These are phyloP conservation scores for Drosophila leonis DNA, from an alignment of 2,888 invertebrate species.

Conservation along the genomic window DNA sequence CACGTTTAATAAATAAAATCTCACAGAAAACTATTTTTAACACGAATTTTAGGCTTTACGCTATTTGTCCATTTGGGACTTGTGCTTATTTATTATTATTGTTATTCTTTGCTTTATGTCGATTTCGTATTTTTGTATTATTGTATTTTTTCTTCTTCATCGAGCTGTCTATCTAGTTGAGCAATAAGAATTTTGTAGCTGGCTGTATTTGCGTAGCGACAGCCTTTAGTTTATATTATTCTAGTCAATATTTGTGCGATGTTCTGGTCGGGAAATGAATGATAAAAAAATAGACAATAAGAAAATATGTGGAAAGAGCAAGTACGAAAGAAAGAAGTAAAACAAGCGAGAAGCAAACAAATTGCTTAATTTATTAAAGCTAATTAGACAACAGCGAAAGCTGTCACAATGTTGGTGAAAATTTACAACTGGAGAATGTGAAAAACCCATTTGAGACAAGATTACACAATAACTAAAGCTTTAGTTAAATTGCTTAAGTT, in stretches of 20 bases:
- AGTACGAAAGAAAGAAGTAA: conserved; percentile 21
- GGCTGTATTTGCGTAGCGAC: conserved; percentile 29
- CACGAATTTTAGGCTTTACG: conserved; percentile 32
- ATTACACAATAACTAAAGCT: background rate
- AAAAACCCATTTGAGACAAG: background rate
- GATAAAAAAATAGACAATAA: conserved; percentile 2
- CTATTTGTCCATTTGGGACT: conserved; percentile 43
- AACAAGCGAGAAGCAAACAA: conserved; percentile 44
- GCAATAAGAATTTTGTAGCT: conserved; percentile 18
- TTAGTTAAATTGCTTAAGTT: too few relatives aligned
- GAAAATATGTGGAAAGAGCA: conserved; percentile 11
- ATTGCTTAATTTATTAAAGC: conserved; percentile 51
- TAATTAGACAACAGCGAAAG: conserved; percentile 52
- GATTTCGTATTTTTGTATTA: conserved; percentile 3
- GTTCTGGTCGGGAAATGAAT: conserved; percentile 33
- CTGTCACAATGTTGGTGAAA: conserved; percentile 23
- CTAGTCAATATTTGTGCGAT: conserved; percentile 63
- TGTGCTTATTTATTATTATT: conserved; percentile 15
- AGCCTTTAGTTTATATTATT: conserved; percentile 47
- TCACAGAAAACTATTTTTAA: conserved; percentile 8
- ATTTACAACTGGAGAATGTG: conserved; percentile 6
- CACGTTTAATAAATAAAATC: conserved; percentile 41
- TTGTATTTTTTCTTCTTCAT: background rate
- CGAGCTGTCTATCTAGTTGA: conserved; percentile 7
- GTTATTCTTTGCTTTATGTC: conserved; percentile 1